phyloP scores from a whole-genome alignment of 2,888 invertebrate genomes.

The Drosophila gaucha region DNA sequence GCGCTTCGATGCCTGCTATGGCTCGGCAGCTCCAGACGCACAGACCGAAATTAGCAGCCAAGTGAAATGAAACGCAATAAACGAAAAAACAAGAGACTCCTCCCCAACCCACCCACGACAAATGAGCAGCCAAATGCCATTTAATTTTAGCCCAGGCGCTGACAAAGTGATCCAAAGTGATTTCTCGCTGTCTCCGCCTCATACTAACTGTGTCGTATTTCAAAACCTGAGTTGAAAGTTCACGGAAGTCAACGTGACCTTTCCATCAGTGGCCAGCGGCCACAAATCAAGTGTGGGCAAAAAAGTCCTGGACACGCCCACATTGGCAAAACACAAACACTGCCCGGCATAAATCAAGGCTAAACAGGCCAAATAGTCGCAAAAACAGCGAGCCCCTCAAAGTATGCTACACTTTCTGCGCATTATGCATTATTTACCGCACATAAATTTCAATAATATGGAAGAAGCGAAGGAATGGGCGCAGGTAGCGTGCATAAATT shows the following conservation, averaged over 20 bases:
- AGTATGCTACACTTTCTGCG: constrained; percentile 45
- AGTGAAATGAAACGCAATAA: constrained; percentile 35
- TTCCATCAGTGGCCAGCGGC: constrained; percentile 46
- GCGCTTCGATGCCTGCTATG: constrained; percentile 7
- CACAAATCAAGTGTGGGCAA: constrained; percentile 59
- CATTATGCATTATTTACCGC: constrained; percentile 60
- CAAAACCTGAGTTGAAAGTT: constrained; percentile 47
- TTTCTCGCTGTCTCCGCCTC: constrained; percentile 23
- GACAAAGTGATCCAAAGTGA: constrained; percentile 51
- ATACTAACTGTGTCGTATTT: constrained; percentile 33
- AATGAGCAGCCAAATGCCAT: constrained; percentile 53
- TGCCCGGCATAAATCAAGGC: constrained; percentile 68
- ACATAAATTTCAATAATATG: constrained; percentile 21
- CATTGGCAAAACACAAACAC: constrained; percentile 44
- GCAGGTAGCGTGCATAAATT: constrained; percentile 29
- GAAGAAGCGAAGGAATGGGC: neutral
- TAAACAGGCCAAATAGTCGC: constrained; percentile 30
- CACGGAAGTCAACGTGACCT: constrained; percentile 62
- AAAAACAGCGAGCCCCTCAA: constrained; percentile 26
- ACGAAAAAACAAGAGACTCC: constrained; percentile 21
- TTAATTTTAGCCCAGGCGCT: constrained; percentile 50
- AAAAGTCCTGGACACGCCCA: constrained; percentile 58
- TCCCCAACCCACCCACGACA: constrained; percentile 15
- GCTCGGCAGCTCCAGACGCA: constrained; percentile 29
- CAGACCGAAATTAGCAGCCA: constrained; percentile 35